Evolutionary conservation across 2,797 vertebrate species (phyloP).

Genomic region (Sphenopsis melanotis): DNA sequence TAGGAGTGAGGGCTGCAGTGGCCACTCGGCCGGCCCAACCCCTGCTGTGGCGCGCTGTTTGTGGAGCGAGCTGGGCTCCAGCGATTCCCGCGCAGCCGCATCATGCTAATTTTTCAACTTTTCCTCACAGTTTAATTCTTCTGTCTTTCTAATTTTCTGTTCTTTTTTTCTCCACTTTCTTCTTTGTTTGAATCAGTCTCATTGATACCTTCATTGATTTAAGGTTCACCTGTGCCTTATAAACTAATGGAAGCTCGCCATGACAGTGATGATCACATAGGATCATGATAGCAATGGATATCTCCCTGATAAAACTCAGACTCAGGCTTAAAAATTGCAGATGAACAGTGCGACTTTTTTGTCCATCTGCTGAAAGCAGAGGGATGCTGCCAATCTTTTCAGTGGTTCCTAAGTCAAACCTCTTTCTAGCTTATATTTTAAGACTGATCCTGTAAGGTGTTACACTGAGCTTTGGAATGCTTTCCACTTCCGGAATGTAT

Average conservation of each 20-base stretch:
- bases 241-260: background rate
- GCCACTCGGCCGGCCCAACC: no score
- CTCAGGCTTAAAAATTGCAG: background rate
- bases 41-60: no score
- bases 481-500: background rate
- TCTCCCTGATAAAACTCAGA: background rate
- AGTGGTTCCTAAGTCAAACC: background rate
- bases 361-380: background rate
- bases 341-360: background rate
- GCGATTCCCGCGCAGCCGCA: no score
- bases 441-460: background rate
- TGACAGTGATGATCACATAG: background rate
- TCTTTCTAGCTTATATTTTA: background rate
- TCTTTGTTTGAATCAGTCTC: background rate
- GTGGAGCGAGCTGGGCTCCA: no score
- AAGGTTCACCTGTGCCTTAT: background rate
- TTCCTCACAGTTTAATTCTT: background rate
- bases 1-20: no score
- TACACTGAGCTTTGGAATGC: background rate
- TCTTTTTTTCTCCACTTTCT: background rate
- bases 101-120: background rate
- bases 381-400: background rate
- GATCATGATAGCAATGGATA: background rate
- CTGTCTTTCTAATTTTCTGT: background rate
- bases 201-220: background rate